These are phyloP conservation scores for Bombylius discolor DNA, from an alignment of 2,888 invertebrate species.

Conservation along the genomic window DNA sequence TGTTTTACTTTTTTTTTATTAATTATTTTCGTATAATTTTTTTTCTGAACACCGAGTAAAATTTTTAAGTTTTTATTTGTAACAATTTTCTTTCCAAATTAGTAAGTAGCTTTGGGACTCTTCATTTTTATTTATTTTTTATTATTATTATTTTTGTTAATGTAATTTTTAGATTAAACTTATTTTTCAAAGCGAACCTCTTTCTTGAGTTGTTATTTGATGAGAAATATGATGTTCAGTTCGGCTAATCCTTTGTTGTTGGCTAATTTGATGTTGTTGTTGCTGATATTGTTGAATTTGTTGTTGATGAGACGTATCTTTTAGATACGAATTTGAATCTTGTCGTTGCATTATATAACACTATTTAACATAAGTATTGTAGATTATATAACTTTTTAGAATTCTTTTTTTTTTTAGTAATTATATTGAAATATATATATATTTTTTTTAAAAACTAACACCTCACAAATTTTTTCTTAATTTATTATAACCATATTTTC, in stretches of 20 bases:
- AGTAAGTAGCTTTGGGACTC: no score
- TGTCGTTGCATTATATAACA: constrained; percentile 63
- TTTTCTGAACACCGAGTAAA: no score
- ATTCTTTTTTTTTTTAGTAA: constrained; percentile 38
- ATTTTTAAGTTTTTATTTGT: no score
- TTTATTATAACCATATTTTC: not conserved
- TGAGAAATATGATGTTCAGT: constrained; percentile 68
- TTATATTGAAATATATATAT: constrained; percentile 27
- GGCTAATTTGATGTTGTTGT: constrained; percentile 38
- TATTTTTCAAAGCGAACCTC: constrained; percentile 45
- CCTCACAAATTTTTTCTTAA: not conserved
- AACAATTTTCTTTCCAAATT: no score
- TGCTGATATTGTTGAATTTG: constrained; percentile 40
- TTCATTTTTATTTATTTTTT: not conserved
- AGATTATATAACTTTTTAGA: constrained; percentile 38
- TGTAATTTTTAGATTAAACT: not conserved
- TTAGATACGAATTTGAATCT: constrained; percentile 41
- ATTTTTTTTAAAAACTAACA: no score
- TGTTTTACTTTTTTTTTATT: no score
- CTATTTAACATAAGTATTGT: constrained; percentile 26
- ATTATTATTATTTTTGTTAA: not conserved
- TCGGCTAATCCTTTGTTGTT: constrained; percentile 48
- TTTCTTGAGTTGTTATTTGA: constrained; percentile 62
- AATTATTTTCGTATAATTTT: no score
- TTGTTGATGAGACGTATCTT: constrained; percentile 37